Evolutionary conservation across 2,888 invertebrate species (phyloP).

Genomic region (Pristionchus japonicus): DNA sequence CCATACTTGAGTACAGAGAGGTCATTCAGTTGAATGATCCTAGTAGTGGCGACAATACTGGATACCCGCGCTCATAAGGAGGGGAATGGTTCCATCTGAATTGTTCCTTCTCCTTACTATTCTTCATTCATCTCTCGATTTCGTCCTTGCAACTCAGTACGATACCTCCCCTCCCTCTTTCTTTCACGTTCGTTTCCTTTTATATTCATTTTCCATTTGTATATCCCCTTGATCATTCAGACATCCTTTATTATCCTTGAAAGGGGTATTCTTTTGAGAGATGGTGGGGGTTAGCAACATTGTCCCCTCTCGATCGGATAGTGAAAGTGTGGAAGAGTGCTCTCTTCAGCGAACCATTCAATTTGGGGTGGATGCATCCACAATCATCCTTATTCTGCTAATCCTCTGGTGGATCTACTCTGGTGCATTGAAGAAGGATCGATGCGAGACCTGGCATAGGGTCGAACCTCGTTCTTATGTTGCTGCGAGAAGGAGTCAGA

Average conservation of each 20-base stretch:
- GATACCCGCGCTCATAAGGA: constrained; percentile 19
- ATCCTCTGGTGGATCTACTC: constrained; percentile 45
- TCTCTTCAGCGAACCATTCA: constrained; percentile 39
- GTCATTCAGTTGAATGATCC: constrained; percentile 31
- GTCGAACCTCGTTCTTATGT: constrained; percentile 37
- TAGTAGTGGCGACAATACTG: constrained; percentile 25
- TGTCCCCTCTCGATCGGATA: not conserved
- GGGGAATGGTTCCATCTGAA: constrained; percentile 44
- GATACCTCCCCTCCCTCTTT: constrained; percentile 19
- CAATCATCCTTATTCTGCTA: constrained; percentile 31
- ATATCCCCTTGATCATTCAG: not conserved
- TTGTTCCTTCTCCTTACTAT: constrained; percentile 43
- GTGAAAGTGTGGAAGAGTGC: constrained; percentile 32
- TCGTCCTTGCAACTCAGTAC: constrained; percentile 28
- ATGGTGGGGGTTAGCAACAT: not conserved
- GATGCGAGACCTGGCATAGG: constrained; percentile 35
- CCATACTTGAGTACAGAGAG: constrained; percentile 9
- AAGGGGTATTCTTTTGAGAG: not conserved
- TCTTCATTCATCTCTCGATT: constrained; percentile 25
- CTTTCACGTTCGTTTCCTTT: constrained; percentile 22
- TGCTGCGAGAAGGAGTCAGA: constrained; percentile 39
- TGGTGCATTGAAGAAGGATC: constrained; percentile 38
- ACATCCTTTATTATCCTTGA: not conserved
- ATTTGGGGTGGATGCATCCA: constrained; percentile 28
- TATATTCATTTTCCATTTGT: not conserved